Base-by-base conservation (phyloP, 2,888 invertebrate species). In the Toxonevra muliebris region DNA sequence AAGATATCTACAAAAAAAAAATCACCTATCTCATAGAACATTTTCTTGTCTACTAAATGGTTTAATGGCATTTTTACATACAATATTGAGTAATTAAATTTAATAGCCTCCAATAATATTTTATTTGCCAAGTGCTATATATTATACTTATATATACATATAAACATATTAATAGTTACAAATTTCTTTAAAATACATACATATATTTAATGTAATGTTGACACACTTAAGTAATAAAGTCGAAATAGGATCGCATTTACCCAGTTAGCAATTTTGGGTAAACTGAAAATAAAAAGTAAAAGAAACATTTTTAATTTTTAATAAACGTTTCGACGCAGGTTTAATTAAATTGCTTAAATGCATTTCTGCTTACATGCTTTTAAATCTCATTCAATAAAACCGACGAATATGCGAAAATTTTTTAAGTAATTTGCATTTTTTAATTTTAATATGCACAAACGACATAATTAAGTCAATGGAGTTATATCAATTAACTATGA, bases 171-270 rank as follows among this genome's bases (percentile, higher is more conserved):
- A 52, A 10, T 17, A 52, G 3, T 17, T 17, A 17, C 10, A 19
- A 52, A n/a, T 2, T 19, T 17, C 15, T 52, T 52, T n/a, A 10
- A 13, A 52, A 52, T 52, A 19, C 10, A 52, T 4, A 30, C 30
- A 30, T 30, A 1, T 48, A 2, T 48, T 48, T n/a, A n/a, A 48
- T 15, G 11, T 53, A n/a, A 19, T 11, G 7, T 4, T 53, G 53
- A 53, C 53, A 53, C 53, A 53, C 53, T 53, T 53, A 53, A 48
- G 15, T 15, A 15, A 53, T 53, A 11, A 17, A 53, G 53, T 11
- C 53, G 53, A 53, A 53, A 53, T 53, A 53, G 53, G 53, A 53
- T 53, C 19, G 53, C 53, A 53, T 17, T 53, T 19, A 53, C 53
- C 17, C 19, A 19, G 15, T 53, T 53, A 53, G 53, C 53, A 53